Base-by-base conservation (phyloP, 2,888 invertebrate genomes). In the Chouioia cunea region DNA sequence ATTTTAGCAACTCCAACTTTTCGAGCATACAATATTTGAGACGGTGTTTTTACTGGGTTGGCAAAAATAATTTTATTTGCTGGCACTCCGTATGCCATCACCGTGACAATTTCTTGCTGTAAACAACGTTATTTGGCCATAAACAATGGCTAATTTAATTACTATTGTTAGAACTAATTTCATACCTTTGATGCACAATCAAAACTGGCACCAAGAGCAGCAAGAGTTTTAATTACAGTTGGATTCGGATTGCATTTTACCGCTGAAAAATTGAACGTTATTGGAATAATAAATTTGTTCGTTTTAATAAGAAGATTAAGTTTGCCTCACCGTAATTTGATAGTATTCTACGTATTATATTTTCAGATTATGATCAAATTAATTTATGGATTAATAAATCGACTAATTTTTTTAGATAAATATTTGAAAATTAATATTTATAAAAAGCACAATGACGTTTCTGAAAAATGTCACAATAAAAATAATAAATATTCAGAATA, bases 181-280 rank as follows among this genome's bases (percentile, higher is more conserved):
- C 54, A 64, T 79, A 83, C 84, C 77, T 82, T 79, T 74, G 90
- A 89, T 10, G 91, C 91, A 80, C 91, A 91, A 80, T 91, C 91
- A 81, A 91, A 91, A 52, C 88, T 88, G 36, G 86, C 83, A 53
- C 91, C 90, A 47, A 90, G 80, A 46, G 87, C 84, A 10, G 89
- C 88, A 27, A 91, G 70, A n/a, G 79, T 76, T 75, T 81, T 81
- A 12, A 86, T 76, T 2, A 85, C 85, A 4, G 87, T 81, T 18
- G 85, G 82, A 74, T 88, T 86, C 57, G 88, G 87, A 82, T 91
- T 91, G 80, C 90, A 91, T 81, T 91, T 91, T 16, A 91, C 87
- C 74, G 91, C 90, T 86, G 73, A 36, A 79, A 82, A 36, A 36
- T 10, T 10, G 36, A 10, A 36, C 36, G 36, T 36, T 10, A 36